Base-by-base conservation (phyloP, 1,140 invertebrate species). In the Parapsyche elsis region DNA sequence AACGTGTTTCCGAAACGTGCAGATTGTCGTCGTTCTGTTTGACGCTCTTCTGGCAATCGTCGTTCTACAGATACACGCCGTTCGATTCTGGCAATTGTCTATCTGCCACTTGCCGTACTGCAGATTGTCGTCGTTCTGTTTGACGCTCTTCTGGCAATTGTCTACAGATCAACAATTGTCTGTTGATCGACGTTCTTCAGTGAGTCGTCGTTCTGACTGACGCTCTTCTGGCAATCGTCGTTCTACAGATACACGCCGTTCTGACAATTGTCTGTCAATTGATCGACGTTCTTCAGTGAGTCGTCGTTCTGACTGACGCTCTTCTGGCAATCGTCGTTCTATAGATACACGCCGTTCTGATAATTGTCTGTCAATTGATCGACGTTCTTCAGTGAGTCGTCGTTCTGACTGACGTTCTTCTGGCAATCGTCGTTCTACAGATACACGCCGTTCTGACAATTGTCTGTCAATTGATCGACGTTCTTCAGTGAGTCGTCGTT, bases 381-480 rank as follows among this genome's bases (percentile, higher is more conserved):
- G 24, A 5, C 70, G 70, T 71, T 71, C 70, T 38, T 5, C 26
- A 67, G 12, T n/a, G 5, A 38, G n/a, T 49, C 73, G 73, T 75
- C 73, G 2, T 75, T 75, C 73, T 53, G 19, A 7, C 21, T 57
- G 73, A 49, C 73, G 44, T 24, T 38, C 23, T 49, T 75, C 73
- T 12, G 49, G 14, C 73, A 75, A 23, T 71, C 26, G 19, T 16
- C 9, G 4, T 30, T 26, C 30, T 7, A 38, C 30, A 38, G 30
- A 38, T n/a, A n/a, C n/a, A n/a, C n/a, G n/a, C n/a, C n/a, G 16
- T 14, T 71, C 12, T 24, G 7, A 9, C 7, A 21, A n/a, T 71
- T 24, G 5, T 16, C 19, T 21, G 5, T 14, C 57, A 16, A 9
- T 61, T 16, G 16, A 21, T 9, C 57, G 67, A n/a, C 9, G 26